Percentiles rank a stretch among this genome's conserved stretches.
Evolutionary conservation across 2,888 invertebrate genomes (phyloP).

Genomic region (Hemithea aestivaria): DNA sequence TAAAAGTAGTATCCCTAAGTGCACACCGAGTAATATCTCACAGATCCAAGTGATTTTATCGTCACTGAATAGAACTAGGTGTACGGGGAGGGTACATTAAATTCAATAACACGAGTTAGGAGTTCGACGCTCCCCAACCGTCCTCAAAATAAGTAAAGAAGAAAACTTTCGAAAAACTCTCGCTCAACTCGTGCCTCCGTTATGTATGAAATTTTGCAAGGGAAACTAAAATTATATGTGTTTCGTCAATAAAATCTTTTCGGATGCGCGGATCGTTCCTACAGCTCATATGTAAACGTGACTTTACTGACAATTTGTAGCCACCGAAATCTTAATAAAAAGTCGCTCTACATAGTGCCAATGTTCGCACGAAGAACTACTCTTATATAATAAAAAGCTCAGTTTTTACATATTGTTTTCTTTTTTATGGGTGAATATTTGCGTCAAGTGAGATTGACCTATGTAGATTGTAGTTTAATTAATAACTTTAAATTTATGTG

Average conservation of each 20-base stretch:
- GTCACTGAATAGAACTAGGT: slow-evolving; percentile 62
- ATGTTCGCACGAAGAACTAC: too few relatives aligned
- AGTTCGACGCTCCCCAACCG: slow-evolving; percentile 76
- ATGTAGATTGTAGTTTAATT: too few relatives aligned
- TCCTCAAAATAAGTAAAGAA: slow-evolving; percentile 76
- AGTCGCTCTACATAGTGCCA: too few relatives aligned
- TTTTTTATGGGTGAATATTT: too few relatives aligned
- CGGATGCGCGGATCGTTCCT: slow-evolving; percentile 21
- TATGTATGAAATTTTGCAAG: slow-evolving; percentile 54
- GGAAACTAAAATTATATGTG: slow-evolving; percentile 43
- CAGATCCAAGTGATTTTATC: slow-evolving; percentile 62
- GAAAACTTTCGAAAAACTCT: slow-evolving; percentile 70
- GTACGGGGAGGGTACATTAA: slow-evolving; percentile 71
- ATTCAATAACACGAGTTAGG: slow-evolving; percentile 78
- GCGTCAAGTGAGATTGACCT: too few relatives aligned
- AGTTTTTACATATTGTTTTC: too few relatives aligned
- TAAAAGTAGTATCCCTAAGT: slow-evolving; percentile 6
- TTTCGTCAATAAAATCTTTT: slow-evolving; percentile 37
- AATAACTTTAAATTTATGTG: too few relatives aligned
- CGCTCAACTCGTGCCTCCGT: slow-evolving; percentile 64
- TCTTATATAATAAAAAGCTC: too few relatives aligned
- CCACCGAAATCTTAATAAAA: too few relatives aligned
- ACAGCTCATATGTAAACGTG: slow-evolving; percentile 19
- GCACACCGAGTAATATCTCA: slow-evolving; percentile 36
- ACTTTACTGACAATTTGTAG: slow-evolving; percentile 21